Conservation (phyloP, 2,888 invertebrate species). For the Rhyacophila evoluta region DNA sequence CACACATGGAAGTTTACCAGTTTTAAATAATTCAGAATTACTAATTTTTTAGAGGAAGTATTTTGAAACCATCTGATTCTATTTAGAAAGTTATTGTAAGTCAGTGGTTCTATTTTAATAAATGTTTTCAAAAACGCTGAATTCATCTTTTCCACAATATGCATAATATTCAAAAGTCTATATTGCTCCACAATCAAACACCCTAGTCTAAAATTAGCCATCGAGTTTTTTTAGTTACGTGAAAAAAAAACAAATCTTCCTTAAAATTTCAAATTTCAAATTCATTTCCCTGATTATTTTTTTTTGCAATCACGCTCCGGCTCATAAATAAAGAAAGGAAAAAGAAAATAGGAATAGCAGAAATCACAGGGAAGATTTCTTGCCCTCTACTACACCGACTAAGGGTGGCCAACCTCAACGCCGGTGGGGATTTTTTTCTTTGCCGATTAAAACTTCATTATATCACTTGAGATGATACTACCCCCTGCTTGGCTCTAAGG, state of each 20-base stretch:
- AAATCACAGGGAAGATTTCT: constrained; percentile 42
- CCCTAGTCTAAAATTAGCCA: background rate
- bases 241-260: background rate
- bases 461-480: constrained; percentile 60
- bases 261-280: background rate
- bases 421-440: constrained; percentile 60
- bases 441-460: constrained; percentile 67
- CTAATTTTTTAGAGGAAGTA: no score
- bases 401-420: constrained; percentile 36
- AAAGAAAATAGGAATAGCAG: constrained; percentile 49
- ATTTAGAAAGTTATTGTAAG: no score
- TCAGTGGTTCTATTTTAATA: no score
- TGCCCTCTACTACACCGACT: constrained; percentile 37
- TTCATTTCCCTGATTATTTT: constrained; percentile 24
- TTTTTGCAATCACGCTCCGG: constrained; percentile 46
- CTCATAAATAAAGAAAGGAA: constrained; percentile 51
- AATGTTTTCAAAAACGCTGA: no score
- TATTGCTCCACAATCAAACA: background rate
- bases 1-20: no score
- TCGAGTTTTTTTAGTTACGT: background rate
- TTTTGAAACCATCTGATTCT: no score
- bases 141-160: no score
- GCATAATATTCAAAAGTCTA: no score
- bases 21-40: no score
- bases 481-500: constrained; percentile 27